Conservation (phyloP, 1,140 invertebrate species). For the Helicoverpa zea region DNA sequence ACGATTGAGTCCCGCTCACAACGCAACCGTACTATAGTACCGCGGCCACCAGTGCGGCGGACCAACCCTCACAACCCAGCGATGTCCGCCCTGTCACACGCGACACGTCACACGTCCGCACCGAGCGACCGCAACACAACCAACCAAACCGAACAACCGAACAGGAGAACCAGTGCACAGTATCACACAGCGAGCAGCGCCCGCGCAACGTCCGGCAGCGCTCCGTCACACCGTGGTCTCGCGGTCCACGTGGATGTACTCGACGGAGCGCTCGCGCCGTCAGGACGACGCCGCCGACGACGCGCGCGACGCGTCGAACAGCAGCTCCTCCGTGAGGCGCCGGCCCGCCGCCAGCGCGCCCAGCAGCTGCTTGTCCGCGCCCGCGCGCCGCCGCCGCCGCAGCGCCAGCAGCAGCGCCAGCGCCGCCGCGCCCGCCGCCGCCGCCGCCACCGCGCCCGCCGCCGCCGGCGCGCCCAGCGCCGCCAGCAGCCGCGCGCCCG, state of each 20-base stretch:
- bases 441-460: conserved; percentile 74
- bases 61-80: not conserved
- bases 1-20: not conserved
- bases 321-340: conserved; percentile 87
- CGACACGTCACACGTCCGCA: not conserved
- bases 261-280: conserved; percentile 94
- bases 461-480: conserved; percentile 77
- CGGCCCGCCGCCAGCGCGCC: conserved; percentile 87
- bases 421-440: conserved; percentile 82
- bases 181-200: conserved; percentile 30
- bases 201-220: conserved; percentile 53
- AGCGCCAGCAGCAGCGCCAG: conserved; percentile 69
- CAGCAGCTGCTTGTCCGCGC: conserved; percentile 80
- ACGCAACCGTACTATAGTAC: not conserved
- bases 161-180: conserved; percentile 21
- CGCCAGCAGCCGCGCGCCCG: conserved; percentile 87
- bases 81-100: not conserved
- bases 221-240: conserved; percentile 93
- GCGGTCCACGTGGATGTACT: conserved; percentile 95
- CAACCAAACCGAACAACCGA: conserved; percentile 16
- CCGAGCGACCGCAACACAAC: not conserved
- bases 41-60: not conserved
- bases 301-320: conserved; percentile 87
- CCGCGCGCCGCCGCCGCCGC: conserved; percentile 77
- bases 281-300: conserved; percentile 90